Base-by-base conservation (phyloP, 2,113 vertebrate species). In the Phalacrocorax pelagicus region DNA sequence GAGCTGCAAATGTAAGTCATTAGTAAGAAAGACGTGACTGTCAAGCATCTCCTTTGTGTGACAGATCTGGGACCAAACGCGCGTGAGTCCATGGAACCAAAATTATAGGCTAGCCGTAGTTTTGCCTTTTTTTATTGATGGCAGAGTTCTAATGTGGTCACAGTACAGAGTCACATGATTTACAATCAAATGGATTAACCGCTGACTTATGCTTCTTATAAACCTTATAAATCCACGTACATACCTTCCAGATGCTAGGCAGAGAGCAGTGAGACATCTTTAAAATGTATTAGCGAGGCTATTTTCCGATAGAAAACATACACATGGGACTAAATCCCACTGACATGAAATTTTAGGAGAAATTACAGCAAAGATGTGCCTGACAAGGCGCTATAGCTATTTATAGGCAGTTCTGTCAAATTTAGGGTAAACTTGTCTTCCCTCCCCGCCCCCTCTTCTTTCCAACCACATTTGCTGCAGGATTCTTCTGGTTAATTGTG, bases 131-230 rank as follows among this genome's bases (percentile, higher is more conserved):
- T 92, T 61, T 92, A 70, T 74, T 51, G 78, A 72, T 81, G 86
- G 69, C 67, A 83, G 59, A 81, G 95, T 97, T 97, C 96, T 97
- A 86, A 97, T 97, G 98, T 94, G 97, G 94, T 97, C 86, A 18
- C 18, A 57, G 91, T 90, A 69, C 63, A 51, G 9, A 96, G 94
- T 82, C 91, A 87, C 8, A 7, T 95, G 97, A 93, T 97, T 96
- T 96, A 94, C 71, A 86, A 81, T 94, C 78, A 92, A 49, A 93
- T 93, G 88, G 87, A 96, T 95, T 93, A 94, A 96, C 82, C 4
- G 0, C 74, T 93, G 90, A 70, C 59, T 96, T 83, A 24, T 1
- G 26, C 66, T 81, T 96, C 95, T 86, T 62, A 67, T 87, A 94
- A 94, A 92, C 82, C 61, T 94, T 96, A 46, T 93, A 96, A 95